phyloP scores from a whole-genome alignment of 2,888 invertebrate genomes.

The Tiliacea citrago region DNA sequence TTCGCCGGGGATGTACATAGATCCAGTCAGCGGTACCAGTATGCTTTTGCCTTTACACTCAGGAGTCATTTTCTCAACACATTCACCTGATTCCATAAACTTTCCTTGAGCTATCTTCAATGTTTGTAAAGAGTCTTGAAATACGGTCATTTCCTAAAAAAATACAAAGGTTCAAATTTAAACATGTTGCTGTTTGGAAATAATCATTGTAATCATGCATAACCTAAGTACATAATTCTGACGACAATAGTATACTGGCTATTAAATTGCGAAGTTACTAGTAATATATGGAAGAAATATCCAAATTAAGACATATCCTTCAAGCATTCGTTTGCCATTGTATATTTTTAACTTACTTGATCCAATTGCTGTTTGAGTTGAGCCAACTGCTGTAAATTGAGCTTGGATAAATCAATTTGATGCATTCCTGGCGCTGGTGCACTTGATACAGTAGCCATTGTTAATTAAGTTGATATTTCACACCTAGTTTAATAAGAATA shows the following conservation, averaged over 20 bases:
- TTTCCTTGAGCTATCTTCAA: conserved; percentile 97
- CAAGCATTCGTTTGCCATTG: not conserved
- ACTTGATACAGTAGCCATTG: conserved; percentile 92
- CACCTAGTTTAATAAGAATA: conserved; percentile 48
- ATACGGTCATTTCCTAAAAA: conserved; percentile 95
- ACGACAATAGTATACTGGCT: not conserved
- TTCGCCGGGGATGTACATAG: conserved; percentile 99
- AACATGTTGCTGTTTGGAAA: not conserved
- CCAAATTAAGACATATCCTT: not conserved
- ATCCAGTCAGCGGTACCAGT: conserved; percentile 98
- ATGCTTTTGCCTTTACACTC: conserved; percentile 95
- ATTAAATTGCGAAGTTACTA: not conserved
- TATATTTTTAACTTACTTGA: conserved; percentile 89
- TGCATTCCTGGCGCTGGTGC: conserved; percentile 92
- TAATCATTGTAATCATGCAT: not conserved
- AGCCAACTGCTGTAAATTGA: conserved; percentile 95
- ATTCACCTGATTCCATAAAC: conserved; percentile 96
- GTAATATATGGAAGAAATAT: not conserved
- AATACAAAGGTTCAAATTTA: conserved; percentile 15
- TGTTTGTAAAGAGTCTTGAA: conserved; percentile 97
- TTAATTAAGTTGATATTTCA: conserved; percentile 58
- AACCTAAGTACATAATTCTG: not conserved
- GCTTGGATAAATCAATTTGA: conserved; percentile 95
- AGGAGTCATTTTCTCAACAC: conserved; percentile 94
- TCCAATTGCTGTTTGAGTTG: conserved; percentile 97